These are phyloP conservation scores for Parnassius smintheus DNA, from an alignment of 2,888 invertebrate species.

Conservation along the genomic window DNA sequence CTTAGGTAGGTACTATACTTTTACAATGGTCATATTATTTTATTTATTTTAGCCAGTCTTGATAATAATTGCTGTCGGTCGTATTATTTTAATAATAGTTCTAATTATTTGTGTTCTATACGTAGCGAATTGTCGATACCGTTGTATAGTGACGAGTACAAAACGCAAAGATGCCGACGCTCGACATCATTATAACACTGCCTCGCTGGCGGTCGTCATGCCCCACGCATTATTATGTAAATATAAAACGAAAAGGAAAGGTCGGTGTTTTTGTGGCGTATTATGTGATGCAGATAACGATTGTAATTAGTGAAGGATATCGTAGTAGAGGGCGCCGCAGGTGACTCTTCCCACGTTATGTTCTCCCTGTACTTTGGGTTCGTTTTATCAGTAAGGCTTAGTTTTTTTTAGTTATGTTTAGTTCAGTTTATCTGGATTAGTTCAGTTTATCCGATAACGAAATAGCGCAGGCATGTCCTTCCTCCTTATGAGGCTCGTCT, in stretches of 20 bases:
- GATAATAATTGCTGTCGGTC: too few relatives aligned
- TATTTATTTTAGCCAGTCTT: too few relatives aligned
- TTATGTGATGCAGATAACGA: conserved; percentile 74
- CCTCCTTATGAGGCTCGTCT: too few relatives aligned
- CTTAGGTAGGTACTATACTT: too few relatives aligned
- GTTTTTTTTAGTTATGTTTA: too few relatives aligned
- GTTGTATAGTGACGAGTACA: conserved; percentile 31
- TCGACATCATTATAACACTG: conserved; percentile 59
- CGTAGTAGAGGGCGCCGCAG: conserved; percentile 48
- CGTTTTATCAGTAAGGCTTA: conserved; percentile 28
- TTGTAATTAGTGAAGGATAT: conserved; percentile 70
- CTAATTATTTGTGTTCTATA: too few relatives aligned
- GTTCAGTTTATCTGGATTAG: too few relatives aligned
- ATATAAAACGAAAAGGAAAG: conserved; percentile 72
- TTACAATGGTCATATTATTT: too few relatives aligned
- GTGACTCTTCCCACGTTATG: conserved; percentile 66
- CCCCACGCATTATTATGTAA: conserved; percentile 77
- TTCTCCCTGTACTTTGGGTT: conserved; percentile 29
- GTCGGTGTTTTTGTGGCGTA: conserved; percentile 54
- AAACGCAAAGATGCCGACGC: conserved; percentile 51
- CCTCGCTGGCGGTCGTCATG: conserved; percentile 59
- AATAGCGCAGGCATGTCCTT: too few relatives aligned
- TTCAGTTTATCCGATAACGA: too few relatives aligned
- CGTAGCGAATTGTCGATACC: conserved; percentile 14
- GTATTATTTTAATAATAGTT: too few relatives aligned